Percentiles rank a stretch among this genome's conserved stretches.
These are phyloP conservation scores for Drosophila elegans DNA, from an alignment of 1,140 invertebrate genomes.

Conservation along the genomic window DNA sequence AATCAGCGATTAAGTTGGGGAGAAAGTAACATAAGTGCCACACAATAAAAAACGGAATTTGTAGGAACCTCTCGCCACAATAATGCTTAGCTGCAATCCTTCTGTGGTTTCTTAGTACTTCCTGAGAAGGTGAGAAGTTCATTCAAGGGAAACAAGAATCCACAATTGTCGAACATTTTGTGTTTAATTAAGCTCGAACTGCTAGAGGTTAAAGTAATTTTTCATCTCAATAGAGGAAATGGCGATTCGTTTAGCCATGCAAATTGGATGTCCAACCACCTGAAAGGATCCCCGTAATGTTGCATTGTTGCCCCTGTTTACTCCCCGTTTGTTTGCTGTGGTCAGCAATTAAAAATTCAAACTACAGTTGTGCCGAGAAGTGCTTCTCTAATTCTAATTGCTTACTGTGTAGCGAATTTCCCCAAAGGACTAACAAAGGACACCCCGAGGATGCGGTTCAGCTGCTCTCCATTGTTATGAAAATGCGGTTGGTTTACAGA, in stretches of 20 bases:
- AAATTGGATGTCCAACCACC: constrained; percentile 37
- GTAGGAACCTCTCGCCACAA: not conserved
- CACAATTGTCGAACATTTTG: constrained; percentile 26
- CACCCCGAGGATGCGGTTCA: constrained; percentile 18
- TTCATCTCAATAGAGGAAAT: not conserved
- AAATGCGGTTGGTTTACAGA: constrained; percentile 23
- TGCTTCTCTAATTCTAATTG: constrained; percentile 34
- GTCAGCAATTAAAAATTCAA: constrained; percentile 56
- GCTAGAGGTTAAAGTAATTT: constrained; percentile 17
- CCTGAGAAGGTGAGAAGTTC: not conserved
- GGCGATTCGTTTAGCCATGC: constrained; percentile 25
- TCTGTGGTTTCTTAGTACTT: constrained; percentile 4
- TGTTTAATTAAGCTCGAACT: constrained; percentile 38
- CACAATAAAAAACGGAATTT: not conserved
- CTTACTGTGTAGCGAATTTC: constrained; percentile 26
- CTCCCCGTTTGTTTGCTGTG: constrained; percentile 40
- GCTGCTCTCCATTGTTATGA: constrained; percentile 42
- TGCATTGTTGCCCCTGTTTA: constrained; percentile 16
- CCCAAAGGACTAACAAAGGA: constrained; percentile 32
- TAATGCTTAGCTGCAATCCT: not conserved
- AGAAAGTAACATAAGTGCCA: not conserved
- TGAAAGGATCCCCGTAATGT: constrained; percentile 9
- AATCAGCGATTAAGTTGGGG: constrained; percentile 5
- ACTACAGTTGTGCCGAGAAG: constrained; percentile 19
- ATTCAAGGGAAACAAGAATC: not conserved